phyloP scores from a whole-genome alignment of 2,888 invertebrate species.

The Frankliniella intonsa region DNA sequence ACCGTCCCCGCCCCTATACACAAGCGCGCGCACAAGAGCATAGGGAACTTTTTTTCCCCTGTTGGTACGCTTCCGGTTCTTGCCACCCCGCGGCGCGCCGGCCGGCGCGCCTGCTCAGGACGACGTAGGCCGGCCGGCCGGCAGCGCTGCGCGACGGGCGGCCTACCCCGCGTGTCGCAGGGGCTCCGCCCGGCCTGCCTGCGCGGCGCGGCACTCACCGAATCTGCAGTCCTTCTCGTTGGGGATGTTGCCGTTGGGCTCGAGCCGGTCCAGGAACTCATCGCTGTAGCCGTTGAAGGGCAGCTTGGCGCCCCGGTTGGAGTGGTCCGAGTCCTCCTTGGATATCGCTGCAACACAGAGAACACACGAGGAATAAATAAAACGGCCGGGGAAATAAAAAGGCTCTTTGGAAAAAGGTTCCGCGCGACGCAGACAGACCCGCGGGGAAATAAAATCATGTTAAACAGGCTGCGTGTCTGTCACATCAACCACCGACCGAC shows the following conservation, averaged over 20 bases:
- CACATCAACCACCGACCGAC: no score
- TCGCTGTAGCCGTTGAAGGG: slow-evolving; percentile 91
- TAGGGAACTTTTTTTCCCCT: no score
- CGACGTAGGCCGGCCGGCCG: background rate
- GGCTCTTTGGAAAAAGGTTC: background rate
- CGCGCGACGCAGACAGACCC: no score
- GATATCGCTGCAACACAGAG: slow-evolving; percentile 69
- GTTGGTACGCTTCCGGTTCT: no score
- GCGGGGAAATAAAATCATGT: no score
- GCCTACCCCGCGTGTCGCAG: background rate
- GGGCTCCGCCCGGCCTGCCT: slow-evolving; percentile 16
- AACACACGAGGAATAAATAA: slow-evolving; percentile 10
- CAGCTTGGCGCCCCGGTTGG: slow-evolving; percentile 64
- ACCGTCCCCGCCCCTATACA: no score
- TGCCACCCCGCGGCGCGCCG: background rate
- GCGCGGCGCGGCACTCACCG: slow-evolving; percentile 49
- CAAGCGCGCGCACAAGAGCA: no score
- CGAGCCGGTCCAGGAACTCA: slow-evolving; percentile 87
- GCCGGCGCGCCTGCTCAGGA: background rate
- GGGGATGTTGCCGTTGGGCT: slow-evolving; percentile 90
- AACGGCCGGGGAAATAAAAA: background rate
- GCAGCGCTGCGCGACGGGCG: background rate
- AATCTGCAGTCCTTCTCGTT: slow-evolving; percentile 75
- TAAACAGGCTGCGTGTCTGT: no score
- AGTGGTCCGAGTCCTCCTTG: slow-evolving; percentile 81